A percentile compares a stretch with the other conserved stretches of the same genome.
Evolutionary conservation across 2,797 vertebrate species (phyloP).

Genomic region (Thaleichthys pacificus): DNA sequence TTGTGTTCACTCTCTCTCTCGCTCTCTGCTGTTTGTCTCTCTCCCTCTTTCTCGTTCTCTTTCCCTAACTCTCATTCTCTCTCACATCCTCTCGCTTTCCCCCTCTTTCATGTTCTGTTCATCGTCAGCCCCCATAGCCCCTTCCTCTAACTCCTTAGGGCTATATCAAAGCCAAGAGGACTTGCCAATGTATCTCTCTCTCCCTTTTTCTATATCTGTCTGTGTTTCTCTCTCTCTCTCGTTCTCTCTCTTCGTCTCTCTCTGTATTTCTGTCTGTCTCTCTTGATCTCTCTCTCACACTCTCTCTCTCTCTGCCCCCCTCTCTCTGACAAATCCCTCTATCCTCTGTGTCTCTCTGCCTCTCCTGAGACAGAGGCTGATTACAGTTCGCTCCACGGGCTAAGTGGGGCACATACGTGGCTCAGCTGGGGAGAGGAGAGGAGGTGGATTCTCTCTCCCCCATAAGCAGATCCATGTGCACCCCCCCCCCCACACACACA

Average conservation of each 20-base stretch:
- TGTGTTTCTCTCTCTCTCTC: constrained; percentile 22
- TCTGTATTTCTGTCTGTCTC: not conserved
- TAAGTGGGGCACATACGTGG: constrained; percentile 75
- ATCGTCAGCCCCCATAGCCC: not conserved
- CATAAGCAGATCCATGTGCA: constrained; percentile 47
- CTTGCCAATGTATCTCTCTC: constrained; percentile 31
- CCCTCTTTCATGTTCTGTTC: constrained; percentile 31
- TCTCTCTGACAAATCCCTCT: not conserved
- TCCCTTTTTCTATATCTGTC: constrained; percentile 4
- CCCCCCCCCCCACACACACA: constrained; percentile 23
- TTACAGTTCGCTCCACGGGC: constrained; percentile 76
- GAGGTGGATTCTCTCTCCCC: constrained; percentile 41
- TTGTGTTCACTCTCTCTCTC: constrained; percentile 4
- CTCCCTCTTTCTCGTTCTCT: constrained; percentile 1
- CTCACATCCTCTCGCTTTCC: not conserved
- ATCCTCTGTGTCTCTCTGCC: not conserved
- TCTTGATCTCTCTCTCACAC: no score
- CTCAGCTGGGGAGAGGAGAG: constrained; percentile 63
- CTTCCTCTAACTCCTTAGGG: not conserved
- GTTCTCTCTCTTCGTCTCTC: not conserved
- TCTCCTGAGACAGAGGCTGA: constrained; percentile 70
- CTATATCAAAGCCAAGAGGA: not conserved
- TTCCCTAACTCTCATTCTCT: constrained; percentile 1
- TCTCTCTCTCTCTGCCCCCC: no score
- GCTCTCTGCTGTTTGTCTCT: constrained; percentile 24